Percentiles rank a stretch among this genome's conserved stretches.
Conservation (phyloP, 2,888 invertebrate species). For the Trileptium ribeirensis region DNA sequence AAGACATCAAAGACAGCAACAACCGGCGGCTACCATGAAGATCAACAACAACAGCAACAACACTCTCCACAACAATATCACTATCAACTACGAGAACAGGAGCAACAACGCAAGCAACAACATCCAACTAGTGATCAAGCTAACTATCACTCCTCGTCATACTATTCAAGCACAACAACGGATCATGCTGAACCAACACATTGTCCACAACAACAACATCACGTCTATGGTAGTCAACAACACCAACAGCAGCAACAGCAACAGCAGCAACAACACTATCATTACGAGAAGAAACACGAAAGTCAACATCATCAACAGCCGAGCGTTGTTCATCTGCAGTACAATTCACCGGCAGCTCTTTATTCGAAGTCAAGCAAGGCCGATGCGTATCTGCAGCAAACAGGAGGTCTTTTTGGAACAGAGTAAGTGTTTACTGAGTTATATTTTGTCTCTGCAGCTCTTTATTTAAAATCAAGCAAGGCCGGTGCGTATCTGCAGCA, state of each 20-base stretch:
- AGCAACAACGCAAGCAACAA: not conserved
- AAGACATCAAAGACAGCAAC: not conserved
- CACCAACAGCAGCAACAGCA: not conserved
- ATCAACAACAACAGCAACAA: not conserved
- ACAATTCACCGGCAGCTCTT: constrained; percentile 45
- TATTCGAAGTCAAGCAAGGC: constrained; percentile 43
- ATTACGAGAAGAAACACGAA: too few relatives aligned
- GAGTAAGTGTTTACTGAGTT: constrained; percentile 33
- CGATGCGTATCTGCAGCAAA: constrained; percentile 45
- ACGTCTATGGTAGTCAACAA: not conserved
- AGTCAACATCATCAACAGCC: not conserved
- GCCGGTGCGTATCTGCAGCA: too few relatives aligned
- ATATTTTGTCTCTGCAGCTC: too few relatives aligned
- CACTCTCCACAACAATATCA: not conserved
- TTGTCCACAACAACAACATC: not conserved
- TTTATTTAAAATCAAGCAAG: too few relatives aligned
- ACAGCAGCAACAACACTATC: too few relatives aligned
- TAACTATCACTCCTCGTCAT: too few relatives aligned
- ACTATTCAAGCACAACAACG: too few relatives aligned
- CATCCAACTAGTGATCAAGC: too few relatives aligned
- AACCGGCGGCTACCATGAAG: not conserved
- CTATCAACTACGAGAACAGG: not conserved
- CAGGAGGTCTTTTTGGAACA: constrained; percentile 41
- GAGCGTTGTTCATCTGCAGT: constrained; percentile 41
- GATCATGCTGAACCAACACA: not conserved